Evolutionary conservation across 2,113 vertebrate species (phyloP), one percentile per base, ranked within the genome.

Genomic region (Tautogolabrus adspersus): DNA sequence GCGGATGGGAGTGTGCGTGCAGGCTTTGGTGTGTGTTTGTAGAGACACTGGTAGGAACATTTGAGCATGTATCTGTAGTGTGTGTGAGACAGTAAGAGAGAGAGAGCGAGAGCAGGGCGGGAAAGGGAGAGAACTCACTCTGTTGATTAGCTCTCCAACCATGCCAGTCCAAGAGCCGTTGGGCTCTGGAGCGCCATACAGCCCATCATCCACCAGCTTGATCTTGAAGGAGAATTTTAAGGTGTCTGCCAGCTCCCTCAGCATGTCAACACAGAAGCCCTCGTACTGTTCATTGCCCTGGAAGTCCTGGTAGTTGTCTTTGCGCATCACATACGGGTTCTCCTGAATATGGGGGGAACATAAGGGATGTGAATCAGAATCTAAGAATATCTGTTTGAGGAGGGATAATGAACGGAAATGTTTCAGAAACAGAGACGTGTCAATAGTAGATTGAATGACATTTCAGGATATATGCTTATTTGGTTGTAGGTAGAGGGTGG

Each of bases 141-240:
- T 93, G 90, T 97, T 97, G 92, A 98, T 97, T 73, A 98, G 96
- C 87, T 98, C 97, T 61, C 96, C 97, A 47, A 98, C 97, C 97
- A 98, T 98, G 65, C 97, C 97, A 0, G 97, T 98, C 97, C 97
- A 98, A 72, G 97, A 98, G 59, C 97, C 97, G 0, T 98, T 98
- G 85, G 96, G 94, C 72, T 98, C 97, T 0, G 97, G 97, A 0
- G 97, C 97, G 0, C 97, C 97, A 0, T 98, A 98, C 8, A 97
- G 92, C 26, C 96, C 97, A 0, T 98, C 97, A 51, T 97, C 97
- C 88, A 98, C 97, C 92, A 98, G 90, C 34, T 96, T 96, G 89
- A 98, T 96, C 83, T 92, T 95, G 88, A 96, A 98, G 54, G 96
- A 96, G 93, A 98, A 98, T 75, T 97, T 96, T 60, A 98, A 95